Conservation (phyloP, 2,888 invertebrate genomes). For the Drosophila meridiana region DNA sequence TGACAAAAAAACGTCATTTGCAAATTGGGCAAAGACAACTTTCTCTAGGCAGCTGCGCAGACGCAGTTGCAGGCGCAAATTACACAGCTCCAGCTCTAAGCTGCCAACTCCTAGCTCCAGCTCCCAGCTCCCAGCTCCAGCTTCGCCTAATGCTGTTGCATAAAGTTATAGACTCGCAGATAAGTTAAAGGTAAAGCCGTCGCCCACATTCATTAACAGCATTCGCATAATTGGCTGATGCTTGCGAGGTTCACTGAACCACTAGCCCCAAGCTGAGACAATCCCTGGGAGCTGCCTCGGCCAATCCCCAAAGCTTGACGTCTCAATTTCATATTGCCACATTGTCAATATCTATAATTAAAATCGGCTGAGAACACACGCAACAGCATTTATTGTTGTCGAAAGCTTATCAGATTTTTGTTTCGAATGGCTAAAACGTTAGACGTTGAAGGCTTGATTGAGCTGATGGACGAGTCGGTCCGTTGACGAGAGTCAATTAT, state of each 20-base stretch:
- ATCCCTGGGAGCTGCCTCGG: conserved; percentile 52
- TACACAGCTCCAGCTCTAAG: conserved; percentile 25
- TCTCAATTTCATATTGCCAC: conserved; percentile 68
- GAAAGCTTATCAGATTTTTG: conserved; percentile 62
- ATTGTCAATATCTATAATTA: conserved; percentile 76
- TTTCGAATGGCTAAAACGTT: conserved; percentile 49
- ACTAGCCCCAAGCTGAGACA: conserved; percentile 31
- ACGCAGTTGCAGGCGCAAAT: conserved; percentile 52
- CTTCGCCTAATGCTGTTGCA: conserved; percentile 55
- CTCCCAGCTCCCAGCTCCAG: conserved; percentile 14
- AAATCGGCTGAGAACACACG: conserved; percentile 75
- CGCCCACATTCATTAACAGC: conserved; percentile 79
- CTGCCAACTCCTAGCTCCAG: conserved; percentile 11
- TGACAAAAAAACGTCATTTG: conserved; percentile 81
- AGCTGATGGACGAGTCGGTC: conserved; percentile 54
- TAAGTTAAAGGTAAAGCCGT: conserved; percentile 59
- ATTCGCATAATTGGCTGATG: conserved; percentile 75
- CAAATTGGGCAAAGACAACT: conserved; percentile 81
- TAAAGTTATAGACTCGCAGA: conserved; percentile 66
- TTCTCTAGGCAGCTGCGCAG: conserved; percentile 76
- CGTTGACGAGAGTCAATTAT: conserved; percentile 67
- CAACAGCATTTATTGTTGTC: conserved; percentile 39
- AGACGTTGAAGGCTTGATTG: conserved; percentile 71
- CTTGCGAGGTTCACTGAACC: conserved; percentile 65
- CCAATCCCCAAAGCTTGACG: conserved; percentile 48